Evolutionary conservation across 64 coral and sea anemone species (phyloP).

Genomic region (Dendronephthya gigantea): DNA sequence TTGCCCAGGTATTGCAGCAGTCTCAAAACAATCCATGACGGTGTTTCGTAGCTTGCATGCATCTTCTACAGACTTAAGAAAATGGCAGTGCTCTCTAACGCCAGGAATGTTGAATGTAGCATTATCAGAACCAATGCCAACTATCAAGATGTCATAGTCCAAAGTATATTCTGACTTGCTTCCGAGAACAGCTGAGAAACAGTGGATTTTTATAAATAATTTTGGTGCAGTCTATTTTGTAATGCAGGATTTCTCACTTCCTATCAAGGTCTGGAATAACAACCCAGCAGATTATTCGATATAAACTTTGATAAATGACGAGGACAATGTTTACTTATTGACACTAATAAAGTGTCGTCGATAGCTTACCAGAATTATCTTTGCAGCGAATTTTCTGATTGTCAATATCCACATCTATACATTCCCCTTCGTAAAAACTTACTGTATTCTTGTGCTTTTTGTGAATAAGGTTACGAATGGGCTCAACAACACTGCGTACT

Average conservation of each 20-base stretch:
- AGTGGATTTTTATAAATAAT: background rate
- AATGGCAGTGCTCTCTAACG: background rate
- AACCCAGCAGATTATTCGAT: no score
- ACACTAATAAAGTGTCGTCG: no score
- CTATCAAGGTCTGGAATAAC: no score
- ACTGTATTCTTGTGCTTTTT: slow-evolving; percentile 12
- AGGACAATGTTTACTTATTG: no score
- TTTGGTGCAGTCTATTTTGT: no score
- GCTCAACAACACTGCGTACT: background rate
- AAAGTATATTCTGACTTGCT: slow-evolving; percentile 7
- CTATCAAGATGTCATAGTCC: background rate
- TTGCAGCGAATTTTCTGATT: background rate
- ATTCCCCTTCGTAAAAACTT: slow-evolving; percentile 2
- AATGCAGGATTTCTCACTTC: no score
- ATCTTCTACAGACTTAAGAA: slow-evolving; percentile 7
- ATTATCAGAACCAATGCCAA: background rate
- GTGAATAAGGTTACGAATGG: slow-evolving; percentile 8
- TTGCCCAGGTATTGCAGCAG: slow-evolving; percentile 10
- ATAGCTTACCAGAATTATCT: background rate
- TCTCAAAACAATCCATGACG: slow-evolving; percentile 7
- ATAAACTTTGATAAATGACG: no score
- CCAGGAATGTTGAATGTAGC: slow-evolving; percentile 11
- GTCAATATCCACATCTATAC: background rate
- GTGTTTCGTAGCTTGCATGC: slow-evolving; percentile 12
- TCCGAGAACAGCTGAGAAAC: background rate